Evolutionary conservation across 2,797 vertebrate genomes (phyloP), one percentile per base, ranked within the genome.

Genomic region (Ptychadena robeensis): DNA sequence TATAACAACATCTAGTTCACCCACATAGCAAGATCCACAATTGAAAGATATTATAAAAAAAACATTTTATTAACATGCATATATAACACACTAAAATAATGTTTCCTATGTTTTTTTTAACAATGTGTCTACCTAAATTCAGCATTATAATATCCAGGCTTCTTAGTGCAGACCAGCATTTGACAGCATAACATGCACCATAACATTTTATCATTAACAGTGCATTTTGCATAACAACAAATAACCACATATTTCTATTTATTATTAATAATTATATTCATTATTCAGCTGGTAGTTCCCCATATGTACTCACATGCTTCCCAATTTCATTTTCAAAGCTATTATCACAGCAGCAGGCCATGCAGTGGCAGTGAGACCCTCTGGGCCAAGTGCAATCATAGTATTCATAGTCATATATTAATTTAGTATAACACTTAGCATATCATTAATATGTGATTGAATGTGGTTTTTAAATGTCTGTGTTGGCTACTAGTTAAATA

Each of bases 31-130:
- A 53, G 25, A 80, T 34, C 32, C 48, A 70, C 27, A 27, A 82
- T 30, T 71, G 10, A 70, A 71, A 77, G 30, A n/a, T 31, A 37
- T 15, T 30, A 31, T 61, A 66, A 31, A 72, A 57, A 79, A 87
- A 68, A 80, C 63, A 76, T 78, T 90, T 89, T 88, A 89, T 88
- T 88, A 88, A 89, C 86, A 86, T 80, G 77, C 82, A 86, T 86
- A 83, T 88, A 81, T 59, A 78, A 38, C 75, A 87, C 31, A 22
- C 64, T 64, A 74, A 73, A 79, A 9, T 9, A 27, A 15, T 12
- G 8, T 28, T 27, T 28, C 25, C 11, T 9, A 64, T 15, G 40
- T 15, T 28, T 9, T 68, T 68, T 14, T 73, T 7, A 0, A 0
- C 15, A 37, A 18, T 0, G 73, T 81, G 82, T 61, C 38, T 6